Evolutionary conservation across 2,888 invertebrate species (phyloP).

Genomic region (Dynastes grantii): DNA sequence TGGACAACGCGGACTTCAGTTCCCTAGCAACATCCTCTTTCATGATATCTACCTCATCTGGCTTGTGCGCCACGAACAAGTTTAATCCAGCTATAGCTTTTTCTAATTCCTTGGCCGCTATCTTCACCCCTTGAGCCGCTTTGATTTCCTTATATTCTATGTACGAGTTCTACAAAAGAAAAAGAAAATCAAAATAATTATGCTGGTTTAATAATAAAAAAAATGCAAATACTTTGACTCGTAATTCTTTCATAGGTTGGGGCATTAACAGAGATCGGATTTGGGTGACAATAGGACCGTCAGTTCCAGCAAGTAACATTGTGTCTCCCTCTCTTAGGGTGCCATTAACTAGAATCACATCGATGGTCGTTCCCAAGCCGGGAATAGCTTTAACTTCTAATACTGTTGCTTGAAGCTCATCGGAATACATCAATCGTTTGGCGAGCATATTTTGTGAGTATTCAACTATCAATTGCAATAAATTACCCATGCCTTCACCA

Average conservation of each 20-base stretch:
- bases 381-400: constrained; percentile 96
- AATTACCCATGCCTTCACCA: constrained; percentile 98
- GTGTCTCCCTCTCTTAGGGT: constrained; percentile 94
- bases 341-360: constrained; percentile 98
- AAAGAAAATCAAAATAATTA: constrained; percentile 25
- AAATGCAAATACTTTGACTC: constrained; percentile 85
- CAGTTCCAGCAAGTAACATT: constrained; percentile 96
- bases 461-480: constrained; percentile 93
- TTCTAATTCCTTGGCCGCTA: constrained; percentile 97
- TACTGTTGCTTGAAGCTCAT: constrained; percentile 91
- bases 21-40: constrained; percentile 92
- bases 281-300: constrained; percentile 98
- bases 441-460: constrained; percentile 91
- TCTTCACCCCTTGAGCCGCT: constrained; percentile 98
- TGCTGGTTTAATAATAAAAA: background rate
- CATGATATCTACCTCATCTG: constrained; percentile 92
- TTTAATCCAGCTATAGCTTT: constrained; percentile 98
- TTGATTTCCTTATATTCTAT: constrained; percentile 94
- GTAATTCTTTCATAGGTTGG: constrained; percentile 95
- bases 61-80: constrained; percentile 90
- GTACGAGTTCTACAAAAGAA: constrained; percentile 82
- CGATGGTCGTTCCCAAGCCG: constrained; percentile 98
- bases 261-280: constrained; percentile 98
- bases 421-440: constrained; percentile 91
- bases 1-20: constrained; percentile 90